Evolutionary conservation across 2,888 invertebrate species (phyloP).

Genomic region (Yponomeuta evonymella): DNA sequence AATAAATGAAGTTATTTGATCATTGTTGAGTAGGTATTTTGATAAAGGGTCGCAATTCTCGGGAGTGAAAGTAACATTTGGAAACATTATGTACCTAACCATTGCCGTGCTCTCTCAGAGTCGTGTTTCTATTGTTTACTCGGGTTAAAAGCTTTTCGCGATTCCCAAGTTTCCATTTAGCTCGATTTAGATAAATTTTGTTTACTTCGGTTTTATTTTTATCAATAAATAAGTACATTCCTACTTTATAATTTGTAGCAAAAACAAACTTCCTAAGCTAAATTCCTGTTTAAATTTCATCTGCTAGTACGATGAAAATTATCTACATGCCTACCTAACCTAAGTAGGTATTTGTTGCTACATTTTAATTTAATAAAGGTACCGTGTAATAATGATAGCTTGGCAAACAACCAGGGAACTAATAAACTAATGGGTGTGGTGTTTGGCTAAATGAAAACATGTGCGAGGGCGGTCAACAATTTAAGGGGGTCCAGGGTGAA

Average conservation of each 20-base stretch:
- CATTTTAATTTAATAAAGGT: not conserved
- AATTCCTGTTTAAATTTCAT: too few species aligned
- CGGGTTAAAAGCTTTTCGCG: not conserved
- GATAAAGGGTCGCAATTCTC: not conserved
- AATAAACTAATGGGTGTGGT: not conserved
- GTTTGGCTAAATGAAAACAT: not conserved
- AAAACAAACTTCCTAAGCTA: too few species aligned
- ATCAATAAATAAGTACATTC: too few species aligned
- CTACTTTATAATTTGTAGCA: too few species aligned
- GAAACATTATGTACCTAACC: not conserved
- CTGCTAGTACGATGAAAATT: too few species aligned
- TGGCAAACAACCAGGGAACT: slow-evolving; percentile 1
- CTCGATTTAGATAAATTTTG: not conserved
- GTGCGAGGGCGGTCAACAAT: not conserved
- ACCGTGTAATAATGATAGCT: not conserved
- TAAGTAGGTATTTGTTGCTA: not conserved
- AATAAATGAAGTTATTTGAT: not conserved
- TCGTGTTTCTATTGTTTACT: not conserved
- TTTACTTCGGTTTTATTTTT: too few species aligned
- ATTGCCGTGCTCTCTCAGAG: not conserved
- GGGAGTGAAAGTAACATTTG: not conserved
- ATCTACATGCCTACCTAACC: too few species aligned
- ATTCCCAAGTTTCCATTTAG: not conserved
- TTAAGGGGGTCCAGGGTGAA: not conserved
- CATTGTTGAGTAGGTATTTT: not conserved